Evolutionary conservation across 2,888 invertebrate genomes (phyloP), one percentile per base, ranked within the genome.

Genomic region (Drosophila diplacantha): DNA sequence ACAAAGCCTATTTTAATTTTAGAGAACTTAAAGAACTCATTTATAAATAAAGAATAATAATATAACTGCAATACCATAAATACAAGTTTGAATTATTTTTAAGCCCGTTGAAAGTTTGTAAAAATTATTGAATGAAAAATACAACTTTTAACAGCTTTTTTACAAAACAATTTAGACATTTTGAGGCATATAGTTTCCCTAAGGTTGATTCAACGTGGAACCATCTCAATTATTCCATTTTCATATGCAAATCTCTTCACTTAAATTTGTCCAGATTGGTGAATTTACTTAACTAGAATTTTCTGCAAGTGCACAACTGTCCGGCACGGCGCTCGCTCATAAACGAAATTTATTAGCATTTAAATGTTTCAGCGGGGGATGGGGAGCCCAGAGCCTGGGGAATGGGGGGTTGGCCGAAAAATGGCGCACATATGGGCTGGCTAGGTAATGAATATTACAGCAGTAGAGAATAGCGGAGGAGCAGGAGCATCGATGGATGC

Each of bases 321-420:
- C 65, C 67, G 34, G 49, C 69, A 57, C 39, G 60, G 50, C 35
- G 59, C 59, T 61, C 31, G 53, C 44, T 71, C 69, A 70, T 70
- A 70, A 76, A 74, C 63, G 56, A 69, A 71, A 71, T 71, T 71
- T 75, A 80, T 79, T 77, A 75, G 71, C 71, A 75, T 74, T 74
- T 75, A 77, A 79, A 79, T 77, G 67, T 65, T 71, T 65, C 59
- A 50, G 31, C 72, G 55, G 32, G 9, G 53, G 12, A 12, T 18
- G 41, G 32, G 41, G 35, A 31, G 14, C 26, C 18, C 6, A 4
- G 29, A 4, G 29, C 2, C 2, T 38, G 51, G 41, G 38, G 29
- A 18, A 29, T 29, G 31, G 52, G 41, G 22, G 22, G 34, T 31
- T 55, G 55, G 49, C 55, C 49, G 18, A 31, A 54, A 63, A 56